Base-by-base conservation (phyloP, 1,140 invertebrate species). In the Bombyx mandarina region DNA sequence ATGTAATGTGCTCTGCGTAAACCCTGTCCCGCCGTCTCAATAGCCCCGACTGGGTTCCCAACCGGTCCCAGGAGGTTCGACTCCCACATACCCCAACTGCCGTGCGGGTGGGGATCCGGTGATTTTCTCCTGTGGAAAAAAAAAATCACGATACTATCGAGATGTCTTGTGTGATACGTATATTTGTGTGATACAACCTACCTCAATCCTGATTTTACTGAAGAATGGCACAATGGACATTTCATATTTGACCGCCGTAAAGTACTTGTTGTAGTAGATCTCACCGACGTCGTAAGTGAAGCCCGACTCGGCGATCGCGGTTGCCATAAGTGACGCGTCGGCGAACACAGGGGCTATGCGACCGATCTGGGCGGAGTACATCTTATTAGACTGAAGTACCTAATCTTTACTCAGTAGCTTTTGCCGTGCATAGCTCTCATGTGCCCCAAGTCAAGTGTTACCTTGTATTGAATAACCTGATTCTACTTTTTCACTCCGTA, bases 181-280 rank as follows among this genome's bases (percentile, higher is more conserved):
- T 18, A 18, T 35, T 35, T 35, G 26, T 35, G 26, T 35, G 8
- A 52, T 9, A 35, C 2, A 22, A 58, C 62, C 60, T 43, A 79
- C 82, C 88, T 91, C 83, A 47, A 94, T 91, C 46, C 89, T 83
- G 53, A 77, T 86, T 58, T 93, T 90, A 62, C 93, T 94, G 85
- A 92, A 98, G 43, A 99, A 88, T 1, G 97, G 97, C 69, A 98
- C 71, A 43, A 93, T 88, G 26, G 92, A 90, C 10, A 96, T 93
- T 22, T 89, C 88, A 79, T 99, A 99, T 3, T 97, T 97, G 10
- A 99, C 97, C 12, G 99, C 96, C 22, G 94, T 94, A 89, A 92
- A 97, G 88, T 98, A 99, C 77, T 88, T 91, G 86, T 99, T 99
- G 88, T 93, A 99, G 43, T 94, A 91, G 65, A 99, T 94, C 73